Percentiles rank a stretch among this genome's conserved stretches.
Evolutionary conservation across 2,113 vertebrate genomes (phyloP).

Genomic region (Dasyornis broadbenti): DNA sequence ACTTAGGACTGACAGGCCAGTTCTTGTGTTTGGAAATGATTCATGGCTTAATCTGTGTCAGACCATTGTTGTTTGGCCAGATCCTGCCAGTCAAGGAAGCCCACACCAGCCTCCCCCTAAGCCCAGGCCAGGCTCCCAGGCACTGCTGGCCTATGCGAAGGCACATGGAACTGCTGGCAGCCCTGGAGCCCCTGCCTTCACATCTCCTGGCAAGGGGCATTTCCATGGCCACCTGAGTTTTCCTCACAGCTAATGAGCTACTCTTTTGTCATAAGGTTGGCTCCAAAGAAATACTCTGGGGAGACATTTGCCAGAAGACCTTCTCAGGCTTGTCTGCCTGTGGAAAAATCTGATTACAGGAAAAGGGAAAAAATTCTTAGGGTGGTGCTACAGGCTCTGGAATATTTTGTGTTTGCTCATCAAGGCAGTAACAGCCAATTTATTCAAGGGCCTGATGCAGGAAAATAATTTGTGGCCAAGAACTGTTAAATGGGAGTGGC

Average conservation of each 20-base stretch:
- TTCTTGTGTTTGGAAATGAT: background rate
- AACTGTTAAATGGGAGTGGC: background rate
- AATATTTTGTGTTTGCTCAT: background rate
- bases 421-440: background rate
- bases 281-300: background rate
- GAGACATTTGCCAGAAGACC: background rate
- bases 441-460: background rate
- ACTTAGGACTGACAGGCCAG: background rate
- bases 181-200: background rate
- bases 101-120: rapidly evolving
- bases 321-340: background rate
- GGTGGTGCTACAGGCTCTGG: background rate
- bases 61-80: background rate
- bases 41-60: background rate
- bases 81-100: rapidly evolving
- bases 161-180: background rate
- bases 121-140: background rate
- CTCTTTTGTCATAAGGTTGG: background rate
- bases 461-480: background rate
- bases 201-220: background rate
- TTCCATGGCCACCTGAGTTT: background rate
- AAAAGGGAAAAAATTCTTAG: background rate
- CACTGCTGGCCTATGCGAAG: background rate
- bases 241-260: background rate
- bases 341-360: background rate